Conservation (phyloP, 2,113 vertebrate genomes). For the Vicugna pacos region DNA sequence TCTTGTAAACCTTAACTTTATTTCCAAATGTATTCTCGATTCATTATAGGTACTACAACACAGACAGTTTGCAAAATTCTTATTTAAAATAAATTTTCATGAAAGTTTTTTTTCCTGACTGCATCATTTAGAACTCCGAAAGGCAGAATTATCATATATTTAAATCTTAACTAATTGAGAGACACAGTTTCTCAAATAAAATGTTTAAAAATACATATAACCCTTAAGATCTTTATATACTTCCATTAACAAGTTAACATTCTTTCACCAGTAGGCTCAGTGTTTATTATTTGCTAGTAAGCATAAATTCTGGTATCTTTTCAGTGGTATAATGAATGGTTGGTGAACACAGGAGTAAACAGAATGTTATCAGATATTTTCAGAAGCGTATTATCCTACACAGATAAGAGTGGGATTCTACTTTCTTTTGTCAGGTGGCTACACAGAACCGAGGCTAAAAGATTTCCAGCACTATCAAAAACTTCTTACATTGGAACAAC, state of each 20-base stretch:
- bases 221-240: not conserved
- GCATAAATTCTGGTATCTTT: not conserved
- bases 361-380: not conserved
- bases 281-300: not conserved
- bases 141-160: not conserved
- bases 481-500: not conserved
- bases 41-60: not conserved
- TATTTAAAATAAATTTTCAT: not conserved
- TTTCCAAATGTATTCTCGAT: not conserved
- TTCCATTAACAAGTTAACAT: not conserved
- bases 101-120: not conserved
- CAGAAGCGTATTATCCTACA: not conserved
- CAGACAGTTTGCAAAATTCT: not conserved
- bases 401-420: not conserved
- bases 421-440: not conserved
- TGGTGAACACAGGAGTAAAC: not conserved
- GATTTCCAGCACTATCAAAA: not conserved
- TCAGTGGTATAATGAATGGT: not conserved
- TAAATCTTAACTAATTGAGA: conserved; percentile 2
- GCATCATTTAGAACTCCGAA: not conserved
- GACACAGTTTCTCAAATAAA: not conserved
- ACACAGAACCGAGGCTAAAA: not conserved
- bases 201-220: not conserved
- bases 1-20: not conserved
- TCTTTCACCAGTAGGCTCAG: not conserved